A percentile compares a stretch with the other conserved stretches of the same genome.
These are phyloP conservation scores for Nothobranchius furzeri DNA, from an alignment of 2,113 vertebrate species.

Conservation along the genomic window DNA sequence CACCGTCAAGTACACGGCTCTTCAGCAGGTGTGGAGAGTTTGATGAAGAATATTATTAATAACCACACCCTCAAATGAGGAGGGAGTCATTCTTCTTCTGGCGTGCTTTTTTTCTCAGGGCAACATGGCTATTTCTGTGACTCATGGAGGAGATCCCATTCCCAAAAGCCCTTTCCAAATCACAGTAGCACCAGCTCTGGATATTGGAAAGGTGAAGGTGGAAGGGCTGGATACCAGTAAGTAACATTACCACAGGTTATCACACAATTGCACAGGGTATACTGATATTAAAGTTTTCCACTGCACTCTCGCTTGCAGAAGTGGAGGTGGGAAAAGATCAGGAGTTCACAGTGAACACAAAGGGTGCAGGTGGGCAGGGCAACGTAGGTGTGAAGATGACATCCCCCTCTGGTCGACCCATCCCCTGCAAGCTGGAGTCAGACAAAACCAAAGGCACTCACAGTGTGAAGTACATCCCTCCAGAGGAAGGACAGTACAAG, in stretches of 20 bases:
- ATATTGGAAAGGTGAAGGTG: slow-evolving; percentile 89
- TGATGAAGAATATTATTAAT: slow-evolving; percentile 21
- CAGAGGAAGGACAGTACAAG: slow-evolving; percentile 92
- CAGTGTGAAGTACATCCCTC: slow-evolving; percentile 87
- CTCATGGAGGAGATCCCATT: slow-evolving; percentile 86
- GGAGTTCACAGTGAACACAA: slow-evolving; percentile 86
- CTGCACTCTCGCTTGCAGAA: slow-evolving; percentile 74
- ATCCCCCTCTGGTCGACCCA: slow-evolving; percentile 87
- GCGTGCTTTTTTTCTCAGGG: slow-evolving; percentile 72
- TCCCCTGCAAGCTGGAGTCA: slow-evolving; percentile 90
- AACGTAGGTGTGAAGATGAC: slow-evolving; percentile 89
- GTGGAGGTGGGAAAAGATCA: slow-evolving; percentile 91
- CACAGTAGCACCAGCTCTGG: slow-evolving; percentile 83
- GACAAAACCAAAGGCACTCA: slow-evolving; percentile 83
- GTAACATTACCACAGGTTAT: slow-evolving; percentile 46
- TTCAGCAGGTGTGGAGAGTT: slow-evolving; percentile 84
- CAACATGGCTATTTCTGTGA: slow-evolving; percentile 86
- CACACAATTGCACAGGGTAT: slow-evolving; percentile 15
- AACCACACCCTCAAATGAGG: background rate
- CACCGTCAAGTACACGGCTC: slow-evolving; percentile 91
- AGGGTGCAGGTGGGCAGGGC: slow-evolving; percentile 89
- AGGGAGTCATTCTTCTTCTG: slow-evolving; percentile 6
- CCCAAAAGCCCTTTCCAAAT: slow-evolving; percentile 90
- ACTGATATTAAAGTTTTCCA: background rate
- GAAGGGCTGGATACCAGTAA: slow-evolving; percentile 89